phyloP scores from a whole-genome alignment of 2,797 vertebrate genomes.

The Micropoecilia bifurca region DNA sequence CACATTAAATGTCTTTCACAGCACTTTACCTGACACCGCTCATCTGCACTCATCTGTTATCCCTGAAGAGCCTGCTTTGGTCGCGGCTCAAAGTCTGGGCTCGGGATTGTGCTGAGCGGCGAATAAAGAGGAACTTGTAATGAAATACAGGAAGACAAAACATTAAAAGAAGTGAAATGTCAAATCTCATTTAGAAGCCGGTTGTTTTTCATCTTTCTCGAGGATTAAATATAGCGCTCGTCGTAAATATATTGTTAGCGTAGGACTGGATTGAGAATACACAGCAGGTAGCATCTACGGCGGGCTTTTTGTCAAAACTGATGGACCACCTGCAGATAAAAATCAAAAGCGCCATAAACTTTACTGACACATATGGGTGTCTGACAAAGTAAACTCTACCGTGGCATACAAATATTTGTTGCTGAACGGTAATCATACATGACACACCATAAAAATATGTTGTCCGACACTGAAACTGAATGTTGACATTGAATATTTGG shows the following conservation, averaged over 20 bases:
- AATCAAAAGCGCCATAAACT: constrained; percentile 45
- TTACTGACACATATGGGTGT: constrained; percentile 25
- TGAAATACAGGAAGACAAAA: constrained; percentile 63
- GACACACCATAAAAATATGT: constrained; percentile 49
- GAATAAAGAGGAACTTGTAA: constrained; percentile 47
- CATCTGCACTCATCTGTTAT: constrained; percentile 82
- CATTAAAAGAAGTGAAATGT: constrained; percentile 49
- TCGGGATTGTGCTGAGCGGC: constrained; percentile 52
- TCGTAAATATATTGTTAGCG: constrained; percentile 8
- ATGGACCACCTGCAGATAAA: constrained; percentile 50
- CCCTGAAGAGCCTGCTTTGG: constrained; percentile 68
- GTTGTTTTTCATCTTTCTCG: constrained; percentile 5
- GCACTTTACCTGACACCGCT: constrained; percentile 86
- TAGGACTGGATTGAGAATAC: constrained; percentile 16
- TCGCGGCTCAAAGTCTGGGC: constrained; percentile 70
- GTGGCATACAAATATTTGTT: constrained; percentile 37
- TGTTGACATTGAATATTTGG: constrained; percentile 8
- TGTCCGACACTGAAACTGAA: constrained; percentile 36
- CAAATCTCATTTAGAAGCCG: constrained; percentile 29
- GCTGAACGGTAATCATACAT: constrained; percentile 47
- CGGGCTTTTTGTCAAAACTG: constrained; percentile 32
- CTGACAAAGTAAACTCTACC: constrained; percentile 45
- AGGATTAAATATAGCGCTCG: constrained; percentile 6
- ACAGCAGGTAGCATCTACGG: constrained; percentile 9
- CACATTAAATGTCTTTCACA: constrained; percentile 85